Percentiles rank a stretch among this genome's conserved stretches.
These are phyloP conservation scores for Tetranychus cinnabarinus DNA, from an alignment of 1,140 invertebrate genomes.

Conservation along the genomic window DNA sequence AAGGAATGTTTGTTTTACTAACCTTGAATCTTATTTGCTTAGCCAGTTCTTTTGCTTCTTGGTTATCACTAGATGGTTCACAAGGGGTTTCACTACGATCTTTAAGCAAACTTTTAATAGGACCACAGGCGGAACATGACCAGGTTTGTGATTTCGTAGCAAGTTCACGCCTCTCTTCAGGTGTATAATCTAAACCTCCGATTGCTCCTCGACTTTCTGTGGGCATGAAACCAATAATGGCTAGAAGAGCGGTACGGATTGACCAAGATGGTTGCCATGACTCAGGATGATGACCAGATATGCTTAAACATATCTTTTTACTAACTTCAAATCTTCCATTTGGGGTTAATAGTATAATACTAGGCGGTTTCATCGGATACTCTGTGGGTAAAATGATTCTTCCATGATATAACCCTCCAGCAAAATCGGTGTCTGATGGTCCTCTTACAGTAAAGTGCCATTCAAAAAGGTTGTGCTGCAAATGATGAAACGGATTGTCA, in stretches of 20 bases:
- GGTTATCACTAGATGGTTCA: neutral
- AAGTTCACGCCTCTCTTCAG: slow-evolving; percentile 51
- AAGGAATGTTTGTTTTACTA: neutral
- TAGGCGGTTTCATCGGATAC: slow-evolving; percentile 94
- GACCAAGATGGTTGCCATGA: slow-evolving; percentile 94
- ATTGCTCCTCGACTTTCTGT: slow-evolving; percentile 64
- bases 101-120: slow-evolving; percentile 7
- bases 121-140: slow-evolving; percentile 33
- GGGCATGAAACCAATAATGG: slow-evolving; percentile 84
- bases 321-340: slow-evolving; percentile 84
- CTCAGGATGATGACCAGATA: slow-evolving; percentile 90
- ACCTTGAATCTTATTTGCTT: slow-evolving; percentile 9
- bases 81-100: neutral
- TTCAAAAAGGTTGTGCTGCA: slow-evolving; percentile 70
- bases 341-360: slow-evolving; percentile 80
- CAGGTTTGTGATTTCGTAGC: slow-evolving; percentile 42
- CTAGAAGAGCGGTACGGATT: slow-evolving; percentile 66
- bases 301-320: slow-evolving; percentile 87
- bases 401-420: slow-evolving; percentile 70
- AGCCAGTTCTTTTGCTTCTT: slow-evolving; percentile 8
- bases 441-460: slow-evolving; percentile 92
- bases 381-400: slow-evolving; percentile 66
- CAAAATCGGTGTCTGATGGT: slow-evolving; percentile 61
- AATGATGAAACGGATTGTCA: slow-evolving; percentile 12
- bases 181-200: slow-evolving; percentile 62